Evolutionary conservation across 2,113 vertebrate species (phyloP), one percentile per base, ranked within the genome.

Genomic region (Eudyptes chrysolophus): DNA sequence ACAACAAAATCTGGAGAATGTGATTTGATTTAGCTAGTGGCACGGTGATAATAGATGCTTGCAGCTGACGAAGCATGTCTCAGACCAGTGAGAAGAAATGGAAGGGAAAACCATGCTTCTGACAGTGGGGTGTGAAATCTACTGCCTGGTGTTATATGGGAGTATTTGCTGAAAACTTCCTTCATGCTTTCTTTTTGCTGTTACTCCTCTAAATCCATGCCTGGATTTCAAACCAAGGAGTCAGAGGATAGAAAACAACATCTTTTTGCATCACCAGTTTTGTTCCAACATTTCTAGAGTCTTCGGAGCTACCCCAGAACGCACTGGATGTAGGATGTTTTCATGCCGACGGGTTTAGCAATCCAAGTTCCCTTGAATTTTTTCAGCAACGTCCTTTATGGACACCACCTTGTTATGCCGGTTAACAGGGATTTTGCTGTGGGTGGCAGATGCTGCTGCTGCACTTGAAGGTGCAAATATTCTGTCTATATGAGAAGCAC

Each of bases 311-410:
- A 27, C 24, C 36, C 19, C 49, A 16, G 46, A 38, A 46, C 36
- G 44, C 17, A 17, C 1, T 7, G 3, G 25, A 5, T 10, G 22
- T 13, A 19, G 62, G 72, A 18, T 2, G 13, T n/a, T 69, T 11
- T 8, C 49, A 25, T 4, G 13, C 30, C 29, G 29, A 25, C 11
- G n/a, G 14, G 29, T 78, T 92, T 32, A 51, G 13, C 9, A 29
- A 18, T 34, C 10, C 7, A 6, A 26, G 25, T 7, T 65, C 10
- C n/a, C 38, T 7, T 14, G 72, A 19, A 4, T 19, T 72, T 72
- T 82, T 75, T 54, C 11, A 4, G 13, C 4, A 3, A 16, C 0
- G 0, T 30, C 38, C 13, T 13, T 52, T 29, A 19, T 1, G 24
- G 49, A 11, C 32, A 29, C 1, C 11, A 15, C 42, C 29, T 60